Evolutionary conservation across 2,113 vertebrate species (phyloP).

Genomic region (Herpetotheres cachinnans): DNA sequence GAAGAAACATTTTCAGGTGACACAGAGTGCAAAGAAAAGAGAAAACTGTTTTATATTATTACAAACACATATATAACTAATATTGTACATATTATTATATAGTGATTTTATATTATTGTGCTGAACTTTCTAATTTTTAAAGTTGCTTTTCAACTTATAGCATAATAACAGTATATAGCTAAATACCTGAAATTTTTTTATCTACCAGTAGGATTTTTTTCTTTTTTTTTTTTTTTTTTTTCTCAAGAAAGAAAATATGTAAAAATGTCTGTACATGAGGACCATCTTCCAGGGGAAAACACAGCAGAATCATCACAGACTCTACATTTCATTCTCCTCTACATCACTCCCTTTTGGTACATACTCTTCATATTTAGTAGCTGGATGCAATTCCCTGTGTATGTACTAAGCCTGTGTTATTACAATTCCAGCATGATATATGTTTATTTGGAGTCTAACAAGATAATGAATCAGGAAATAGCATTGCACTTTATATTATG

Average conservation of each 20-base stretch:
- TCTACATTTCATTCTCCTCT: background rate
- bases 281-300: background rate
- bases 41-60: background rate
- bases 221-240: too few species aligned
- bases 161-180: background rate
- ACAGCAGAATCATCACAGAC: background rate
- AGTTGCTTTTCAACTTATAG: background rate
- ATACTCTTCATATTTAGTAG: background rate
- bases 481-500: conserved; percentile 3
- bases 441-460: conserved; percentile 34
- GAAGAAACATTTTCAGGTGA: background rate
- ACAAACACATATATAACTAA: background rate
- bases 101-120: background rate
- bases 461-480: conserved; percentile 56
- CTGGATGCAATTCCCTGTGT: background rate
- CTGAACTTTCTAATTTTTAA: background rate
- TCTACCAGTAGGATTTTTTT: background rate
- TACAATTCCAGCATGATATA: conserved; percentile 14
- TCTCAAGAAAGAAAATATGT: background rate
- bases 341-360: background rate
- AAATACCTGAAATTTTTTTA: background rate
- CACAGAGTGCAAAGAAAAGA: background rate
- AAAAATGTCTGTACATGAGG: background rate
- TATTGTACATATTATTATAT: background rate
- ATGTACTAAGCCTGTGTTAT: background rate